Base-by-base conservation (phyloP, 2,113 vertebrate genomes). In the Lates calcarifer region DNA sequence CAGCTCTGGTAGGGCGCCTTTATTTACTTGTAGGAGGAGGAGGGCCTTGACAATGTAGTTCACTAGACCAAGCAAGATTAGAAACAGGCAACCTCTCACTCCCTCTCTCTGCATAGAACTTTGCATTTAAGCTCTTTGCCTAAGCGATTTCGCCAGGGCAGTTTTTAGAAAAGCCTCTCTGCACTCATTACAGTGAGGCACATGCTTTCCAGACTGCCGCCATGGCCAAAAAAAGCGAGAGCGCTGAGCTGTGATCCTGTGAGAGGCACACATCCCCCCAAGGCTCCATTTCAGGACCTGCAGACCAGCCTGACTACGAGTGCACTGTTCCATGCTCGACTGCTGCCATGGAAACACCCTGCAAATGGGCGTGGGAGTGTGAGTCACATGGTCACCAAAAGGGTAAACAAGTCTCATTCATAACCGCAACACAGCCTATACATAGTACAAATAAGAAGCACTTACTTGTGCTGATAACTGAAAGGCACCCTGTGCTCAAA, bases 321-420 rank as follows among this genome's bases (percentile, higher is more conserved):
- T 62, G 71, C 89, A 85, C 85, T 90, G 89, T 91, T 88, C 79
- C 85, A 81, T 90, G 81, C 87, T 79, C 74, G 8, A 74, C 89
- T 60, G 92, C 90, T 94, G 71, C 93, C 94, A 95, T 95, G 92
- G 93, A 90, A 93, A 95, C 90, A 56, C 85, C 85, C 86, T 87
- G 86, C 74, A 47, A 93, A 94, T 94, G 91, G 92, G 92, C 64
- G 92, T 91, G 89, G 90, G 92, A 90, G 89, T 80, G 83, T 55
- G 82, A 90, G 93, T 95, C 94, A 95, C 93, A 88, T 95, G 95
- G 90, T 87, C 89, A 83, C 63, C 75, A 66, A 90, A 91, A 90
- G 89, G 86, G 92, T 96, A 95, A 96, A 96, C 94, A 95, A 89
- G 91, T 66, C 94, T 93, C 93, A 95, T 95, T 96, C 94, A 95